Percentiles rank a stretch among this genome's conserved stretches.
Evolutionary conservation across 1,140 invertebrate species (phyloP).

Genomic region (Mactra quadrangularis): DNA sequence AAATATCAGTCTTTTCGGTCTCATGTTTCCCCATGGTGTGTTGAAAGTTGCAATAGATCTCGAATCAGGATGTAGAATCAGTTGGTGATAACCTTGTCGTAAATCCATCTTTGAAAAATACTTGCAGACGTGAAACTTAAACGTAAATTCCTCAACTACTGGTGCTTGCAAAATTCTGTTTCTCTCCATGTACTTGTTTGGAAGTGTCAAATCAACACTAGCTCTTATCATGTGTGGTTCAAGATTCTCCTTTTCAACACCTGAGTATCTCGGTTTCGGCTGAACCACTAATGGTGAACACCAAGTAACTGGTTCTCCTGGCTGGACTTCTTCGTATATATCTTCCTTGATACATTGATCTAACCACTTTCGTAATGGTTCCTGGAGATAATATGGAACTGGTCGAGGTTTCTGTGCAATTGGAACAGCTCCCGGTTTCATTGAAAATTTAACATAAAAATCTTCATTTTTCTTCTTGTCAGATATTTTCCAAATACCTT

Average conservation of each 20-base stretch:
- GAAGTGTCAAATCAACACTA: constrained; percentile 43
- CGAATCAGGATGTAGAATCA: constrained; percentile 14
- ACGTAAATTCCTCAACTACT: constrained; percentile 43
- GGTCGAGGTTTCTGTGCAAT: constrained; percentile 12
- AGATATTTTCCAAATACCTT: not conserved
- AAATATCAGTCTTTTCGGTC: constrained; percentile 33
- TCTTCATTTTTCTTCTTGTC: not conserved
- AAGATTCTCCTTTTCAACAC: constrained; percentile 17
- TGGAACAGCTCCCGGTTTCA: not conserved
- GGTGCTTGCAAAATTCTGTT: constrained; percentile 32
- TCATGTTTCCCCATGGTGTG: constrained; percentile 28
- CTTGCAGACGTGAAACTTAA: constrained; percentile 50
- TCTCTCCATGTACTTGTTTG: constrained; percentile 42
- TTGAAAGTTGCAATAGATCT: constrained; percentile 33
- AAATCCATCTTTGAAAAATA: constrained; percentile 37
- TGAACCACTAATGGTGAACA: constrained; percentile 12
- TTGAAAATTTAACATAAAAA: constrained; percentile 11
- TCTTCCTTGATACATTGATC: constrained; percentile 17
- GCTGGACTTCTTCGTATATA: constrained; percentile 4
- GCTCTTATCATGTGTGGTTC: constrained; percentile 57
- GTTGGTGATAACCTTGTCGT: constrained; percentile 47
- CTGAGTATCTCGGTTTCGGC: constrained; percentile 36
- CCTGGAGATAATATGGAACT: not conserved
- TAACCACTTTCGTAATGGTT: constrained; percentile 1
- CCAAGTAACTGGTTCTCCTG: constrained; percentile 15